phyloP scores from a whole-genome alignment of 1,140 invertebrate genomes.

The Eueides isabella region DNA sequence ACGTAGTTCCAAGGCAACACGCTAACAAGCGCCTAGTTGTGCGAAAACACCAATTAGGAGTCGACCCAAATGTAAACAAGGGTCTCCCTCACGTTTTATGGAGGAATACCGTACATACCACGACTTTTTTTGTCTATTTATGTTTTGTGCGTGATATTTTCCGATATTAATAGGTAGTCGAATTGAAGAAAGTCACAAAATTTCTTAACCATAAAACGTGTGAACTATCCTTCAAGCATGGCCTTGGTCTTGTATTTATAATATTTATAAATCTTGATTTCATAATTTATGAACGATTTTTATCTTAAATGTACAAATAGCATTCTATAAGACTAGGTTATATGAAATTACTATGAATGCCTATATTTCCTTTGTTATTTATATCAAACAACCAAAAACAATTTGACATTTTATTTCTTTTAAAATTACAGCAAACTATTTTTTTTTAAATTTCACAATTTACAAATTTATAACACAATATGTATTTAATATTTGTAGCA shows the following conservation, averaged over 20 bases:
- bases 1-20: slow-evolving; percentile 11
- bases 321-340: too few species aligned
- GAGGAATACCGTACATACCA: slow-evolving; percentile 10
- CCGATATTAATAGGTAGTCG: background rate
- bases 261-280: too few species aligned
- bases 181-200: too few species aligned
- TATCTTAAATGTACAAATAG: too few species aligned
- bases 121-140: slow-evolving; percentile 17
- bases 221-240: too few species aligned
- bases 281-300: too few species aligned
- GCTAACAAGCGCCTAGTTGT: slow-evolving; percentile 9
- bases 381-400: too few species aligned
- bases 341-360: too few species aligned
- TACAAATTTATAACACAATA: slow-evolving; percentile 47
- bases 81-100: slow-evolving; percentile 16
- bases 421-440: too few species aligned
- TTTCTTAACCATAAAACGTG: background rate
- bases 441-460: too few species aligned
- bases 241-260: too few species aligned
- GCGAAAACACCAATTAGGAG: slow-evolving; percentile 11
- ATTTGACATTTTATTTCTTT: background rate
- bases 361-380: too few species aligned
- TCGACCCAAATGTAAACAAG: slow-evolving; percentile 19
- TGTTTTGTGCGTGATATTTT: background rate
- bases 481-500: slow-evolving; percentile 33